Evolutionary conservation across 2,113 vertebrate genomes (phyloP).

Genomic region (Triplophysa rosa): DNA sequence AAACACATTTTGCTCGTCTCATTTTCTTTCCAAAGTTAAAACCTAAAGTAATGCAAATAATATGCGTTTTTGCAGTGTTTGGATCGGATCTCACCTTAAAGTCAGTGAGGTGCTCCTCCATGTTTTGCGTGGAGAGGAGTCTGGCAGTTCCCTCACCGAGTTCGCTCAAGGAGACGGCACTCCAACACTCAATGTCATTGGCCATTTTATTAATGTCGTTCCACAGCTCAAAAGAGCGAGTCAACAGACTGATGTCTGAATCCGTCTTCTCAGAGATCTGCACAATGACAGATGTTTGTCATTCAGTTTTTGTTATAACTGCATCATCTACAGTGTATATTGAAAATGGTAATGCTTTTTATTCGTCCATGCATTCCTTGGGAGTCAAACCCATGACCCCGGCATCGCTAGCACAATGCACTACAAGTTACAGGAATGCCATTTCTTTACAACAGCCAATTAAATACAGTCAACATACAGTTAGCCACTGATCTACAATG

Average conservation of each 20-base stretch:
- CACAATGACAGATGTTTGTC: conserved; percentile 11
- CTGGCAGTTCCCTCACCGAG: conserved; percentile 77
- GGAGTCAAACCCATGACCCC: too few relatives aligned
- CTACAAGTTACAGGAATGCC: not conserved
- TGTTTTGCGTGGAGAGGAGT: conserved; percentile 73
- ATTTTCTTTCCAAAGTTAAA: not conserved
- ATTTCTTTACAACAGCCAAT: not conserved
- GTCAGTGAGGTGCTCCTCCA: conserved; percentile 76
- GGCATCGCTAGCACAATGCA: not conserved
- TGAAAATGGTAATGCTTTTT: too few relatives aligned
- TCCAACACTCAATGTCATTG: conserved; percentile 86
- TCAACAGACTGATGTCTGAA: conserved; percentile 80
- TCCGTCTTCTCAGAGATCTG: conserved; percentile 89
- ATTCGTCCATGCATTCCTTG: too few relatives aligned
- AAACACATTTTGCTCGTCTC: not conserved
- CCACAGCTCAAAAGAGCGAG: conserved; percentile 80
- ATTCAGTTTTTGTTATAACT: not conserved
- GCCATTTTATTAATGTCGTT: conserved; percentile 81
- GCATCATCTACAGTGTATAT: not conserved
- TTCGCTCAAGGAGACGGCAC: conserved; percentile 74
- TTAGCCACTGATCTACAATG: conserved; percentile 87
- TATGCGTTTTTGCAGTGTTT: not conserved
- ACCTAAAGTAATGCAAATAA: not conserved
- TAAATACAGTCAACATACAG: conserved; percentile 65
- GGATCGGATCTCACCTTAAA: conserved; percentile 81